A percentile compares a stretch with the other conserved stretches of the same genome.
Evolutionary conservation across 2,113 vertebrate species (phyloP).

Genomic region (Ctenodactylus gundi): DNA sequence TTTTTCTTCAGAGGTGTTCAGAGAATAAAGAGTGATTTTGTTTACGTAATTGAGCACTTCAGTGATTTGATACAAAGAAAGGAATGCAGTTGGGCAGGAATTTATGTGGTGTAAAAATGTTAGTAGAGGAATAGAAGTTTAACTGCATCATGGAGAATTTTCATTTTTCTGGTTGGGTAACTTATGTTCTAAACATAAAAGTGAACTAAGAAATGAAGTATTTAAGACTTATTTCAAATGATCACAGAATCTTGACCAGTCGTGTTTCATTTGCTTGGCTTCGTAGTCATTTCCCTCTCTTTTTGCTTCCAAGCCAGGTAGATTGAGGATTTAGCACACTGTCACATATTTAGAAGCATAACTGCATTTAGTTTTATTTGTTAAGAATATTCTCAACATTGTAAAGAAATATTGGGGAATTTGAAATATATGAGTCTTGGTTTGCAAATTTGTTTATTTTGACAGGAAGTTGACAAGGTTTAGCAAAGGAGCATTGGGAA

Average conservation of each 20-base stretch:
- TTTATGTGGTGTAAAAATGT: not conserved
- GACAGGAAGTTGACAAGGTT: not conserved
- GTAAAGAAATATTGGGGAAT: not conserved
- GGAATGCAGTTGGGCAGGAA: not conserved
- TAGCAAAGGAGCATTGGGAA: not conserved
- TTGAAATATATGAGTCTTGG: not conserved
- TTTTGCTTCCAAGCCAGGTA: not conserved
- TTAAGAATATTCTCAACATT: not conserved
- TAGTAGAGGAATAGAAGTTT: not conserved
- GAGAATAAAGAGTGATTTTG: not conserved
- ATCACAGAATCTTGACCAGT: not conserved
- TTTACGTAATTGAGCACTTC: not conserved
- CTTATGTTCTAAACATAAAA: not conserved
- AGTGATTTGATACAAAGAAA: not conserved
- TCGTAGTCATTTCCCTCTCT: not conserved
- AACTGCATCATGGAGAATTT: not conserved
- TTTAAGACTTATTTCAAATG: not conserved
- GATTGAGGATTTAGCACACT: not conserved
- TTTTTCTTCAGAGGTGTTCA: not conserved
- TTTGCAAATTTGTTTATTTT: constrained; percentile 34
- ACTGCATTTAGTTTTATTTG: constrained; percentile 27
- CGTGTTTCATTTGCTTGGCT: not conserved
- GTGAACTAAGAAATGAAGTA: not conserved
- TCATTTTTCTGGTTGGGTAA: not conserved
- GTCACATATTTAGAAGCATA: not conserved